Evolutionary conservation across 1,140 invertebrate species (phyloP), one percentile per base, ranked within the genome.

Genomic region (Leptonema lineaticorne): DNA sequence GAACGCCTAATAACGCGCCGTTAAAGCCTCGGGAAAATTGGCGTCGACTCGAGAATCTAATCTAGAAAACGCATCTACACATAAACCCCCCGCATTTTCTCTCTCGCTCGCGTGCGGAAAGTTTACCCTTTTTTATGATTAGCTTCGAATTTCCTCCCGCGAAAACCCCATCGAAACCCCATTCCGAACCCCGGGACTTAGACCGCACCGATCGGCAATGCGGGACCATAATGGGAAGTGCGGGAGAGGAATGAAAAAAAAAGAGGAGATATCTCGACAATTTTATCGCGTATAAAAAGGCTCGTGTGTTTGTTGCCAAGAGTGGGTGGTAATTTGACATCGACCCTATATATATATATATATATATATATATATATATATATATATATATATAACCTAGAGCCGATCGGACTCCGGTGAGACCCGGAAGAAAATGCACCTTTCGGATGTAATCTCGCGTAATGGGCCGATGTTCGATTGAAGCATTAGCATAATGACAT

Each of bases 51-150:
- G 50, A 53, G 20, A 18, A 11, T 11, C 50, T 53, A 53, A 53
- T 53, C 50, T 53, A n/a, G 50, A 45, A 62, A 45, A 62, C 59
- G 59, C 59, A 62, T 62, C 59, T 53, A 53, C 22, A 7, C 46
- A 22, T 24, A 22, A 11, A 14, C 1, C 9, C 30, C 22, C 20
- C 8, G n/a, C 56, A 30, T 58, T 26, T 4, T 58, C 37, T 41
- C n/a, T 14, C 37, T 9, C 2, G 9, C 1, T 2, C 50, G 50
- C 63, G 46, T 29, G 63, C 46, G 22, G n/a, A n/a, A n/a, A n/a
- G n/a, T n/a, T 66, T 45, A 66, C 28, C 63, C 63, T 57, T 57
- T 65, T 66, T 66, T 66, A 66, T 66, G 63, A 66, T 66, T 66
- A 66, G 53, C 28, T 57, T 56, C 50, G 28, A 57, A 57, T 66